Conservation (phyloP, 2,797 vertebrate genomes). For the Pangasius sanitwongsei region DNA sequence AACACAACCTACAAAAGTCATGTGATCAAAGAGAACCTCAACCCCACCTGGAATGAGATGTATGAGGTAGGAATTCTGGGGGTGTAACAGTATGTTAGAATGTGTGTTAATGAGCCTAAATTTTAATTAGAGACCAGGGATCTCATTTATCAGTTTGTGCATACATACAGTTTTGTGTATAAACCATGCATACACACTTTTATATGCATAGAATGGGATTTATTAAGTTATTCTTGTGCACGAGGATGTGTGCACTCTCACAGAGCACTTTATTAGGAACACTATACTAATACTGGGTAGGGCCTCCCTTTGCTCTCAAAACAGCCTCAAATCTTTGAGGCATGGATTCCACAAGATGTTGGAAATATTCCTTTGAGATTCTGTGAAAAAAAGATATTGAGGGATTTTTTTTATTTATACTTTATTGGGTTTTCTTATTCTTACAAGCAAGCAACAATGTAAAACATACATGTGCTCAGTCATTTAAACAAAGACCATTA, state of each 20-base stretch:
- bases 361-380: no score
- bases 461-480: no score
- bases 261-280: background rate
- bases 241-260: background rate
- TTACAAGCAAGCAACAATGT: no score
- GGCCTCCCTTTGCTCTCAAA: background rate
- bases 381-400: no score
- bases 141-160: background rate
- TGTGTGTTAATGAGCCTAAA: background rate
- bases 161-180: background rate
- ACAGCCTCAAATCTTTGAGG: background rate
- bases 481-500: no score
- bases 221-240: background rate
- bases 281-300: background rate
- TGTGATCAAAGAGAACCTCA: conserved; percentile 88
- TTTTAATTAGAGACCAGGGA: background rate
- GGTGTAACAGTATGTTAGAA: background rate
- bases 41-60: conserved; percentile 93
- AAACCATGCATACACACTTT: background rate
- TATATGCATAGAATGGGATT: background rate
- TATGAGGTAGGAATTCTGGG: conserved; percentile 82
- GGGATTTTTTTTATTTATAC: no score
- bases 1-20: conserved; percentile 81
- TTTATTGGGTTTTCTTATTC: no score
- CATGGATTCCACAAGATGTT: background rate